Percentiles rank a stretch among this genome's conserved stretches.
Conservation (phyloP, 2,797 vertebrate genomes). For the Pelodytes ibericus region DNA sequence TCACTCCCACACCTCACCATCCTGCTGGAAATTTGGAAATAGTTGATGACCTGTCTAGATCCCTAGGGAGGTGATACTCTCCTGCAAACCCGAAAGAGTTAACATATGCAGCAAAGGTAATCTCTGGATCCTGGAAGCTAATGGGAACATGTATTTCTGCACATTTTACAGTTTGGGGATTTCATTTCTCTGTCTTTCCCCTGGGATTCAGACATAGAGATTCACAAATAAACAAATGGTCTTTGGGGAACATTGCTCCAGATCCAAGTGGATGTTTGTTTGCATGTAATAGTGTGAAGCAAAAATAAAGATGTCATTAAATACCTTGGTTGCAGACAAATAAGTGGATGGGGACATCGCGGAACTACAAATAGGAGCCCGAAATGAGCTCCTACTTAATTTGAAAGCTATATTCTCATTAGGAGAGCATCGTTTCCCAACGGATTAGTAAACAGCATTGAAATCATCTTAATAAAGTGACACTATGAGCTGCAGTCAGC, state of each 20-base stretch:
- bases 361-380: slow-evolving; percentile 43
- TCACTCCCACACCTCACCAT: no score
- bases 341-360: slow-evolving; percentile 48
- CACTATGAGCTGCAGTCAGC: slow-evolving; percentile 2
- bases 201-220: slow-evolving; percentile 17
- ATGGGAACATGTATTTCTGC: slow-evolving; percentile 23
- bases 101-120: neutral
- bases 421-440: slow-evolving; percentile 33
- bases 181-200: slow-evolving; percentile 8
- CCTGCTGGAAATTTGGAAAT: no score
- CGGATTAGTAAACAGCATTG: slow-evolving; percentile 32
- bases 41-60: no score
- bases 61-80: no score
- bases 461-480: slow-evolving; percentile 40
- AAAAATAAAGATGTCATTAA: slow-evolving; percentile 56
- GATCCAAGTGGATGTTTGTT: slow-evolving; percentile 46
- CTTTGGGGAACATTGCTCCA: slow-evolving; percentile 24
- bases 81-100: neutral
- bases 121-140: neutral
- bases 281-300: slow-evolving; percentile 44
- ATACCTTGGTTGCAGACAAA: slow-evolving; percentile 54
- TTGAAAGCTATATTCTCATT: slow-evolving; percentile 42
- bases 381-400: slow-evolving; percentile 39
- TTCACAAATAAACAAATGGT: slow-evolving; percentile 44
- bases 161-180: slow-evolving; percentile 34